Conservation (phyloP, 2,113 vertebrate species). For the Pseudorasbora parva region DNA sequence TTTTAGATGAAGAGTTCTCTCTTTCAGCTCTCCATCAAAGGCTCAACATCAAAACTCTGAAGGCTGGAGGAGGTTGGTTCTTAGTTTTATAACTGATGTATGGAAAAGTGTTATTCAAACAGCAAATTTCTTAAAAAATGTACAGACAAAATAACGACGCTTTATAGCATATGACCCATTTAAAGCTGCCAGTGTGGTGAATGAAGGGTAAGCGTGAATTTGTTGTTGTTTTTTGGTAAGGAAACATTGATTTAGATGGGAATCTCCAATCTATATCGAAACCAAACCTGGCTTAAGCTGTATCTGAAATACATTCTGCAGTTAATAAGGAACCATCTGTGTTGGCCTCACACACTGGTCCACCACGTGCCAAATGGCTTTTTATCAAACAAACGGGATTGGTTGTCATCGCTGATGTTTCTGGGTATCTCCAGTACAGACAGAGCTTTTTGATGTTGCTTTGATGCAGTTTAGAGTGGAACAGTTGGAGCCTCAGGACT, state of each 20-base stretch:
- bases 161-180: too few species aligned
- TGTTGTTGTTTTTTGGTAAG: background rate
- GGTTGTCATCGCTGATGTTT: background rate
- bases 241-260: background rate
- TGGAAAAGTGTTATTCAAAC: constrained; percentile 7
- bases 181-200: background rate
- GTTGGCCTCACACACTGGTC: background rate
- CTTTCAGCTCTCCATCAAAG: constrained; percentile 2
- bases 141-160: too few species aligned
- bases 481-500: constrained; percentile 26
- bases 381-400: constrained; percentile 14
- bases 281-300: background rate
- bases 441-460: constrained; percentile 2
- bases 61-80: background rate
- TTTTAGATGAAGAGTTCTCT: background rate
- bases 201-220: background rate
- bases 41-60: background rate
- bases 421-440: background rate
- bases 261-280: background rate
- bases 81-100: background rate
- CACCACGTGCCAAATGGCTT: background rate
- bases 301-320: background rate
- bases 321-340: background rate
- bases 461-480: constrained; percentile 17
- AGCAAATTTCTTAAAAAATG: background rate